phyloP scores from a whole-genome alignment of 2,888 invertebrate genomes.

The Ommatoiulus sabulosus region DNA sequence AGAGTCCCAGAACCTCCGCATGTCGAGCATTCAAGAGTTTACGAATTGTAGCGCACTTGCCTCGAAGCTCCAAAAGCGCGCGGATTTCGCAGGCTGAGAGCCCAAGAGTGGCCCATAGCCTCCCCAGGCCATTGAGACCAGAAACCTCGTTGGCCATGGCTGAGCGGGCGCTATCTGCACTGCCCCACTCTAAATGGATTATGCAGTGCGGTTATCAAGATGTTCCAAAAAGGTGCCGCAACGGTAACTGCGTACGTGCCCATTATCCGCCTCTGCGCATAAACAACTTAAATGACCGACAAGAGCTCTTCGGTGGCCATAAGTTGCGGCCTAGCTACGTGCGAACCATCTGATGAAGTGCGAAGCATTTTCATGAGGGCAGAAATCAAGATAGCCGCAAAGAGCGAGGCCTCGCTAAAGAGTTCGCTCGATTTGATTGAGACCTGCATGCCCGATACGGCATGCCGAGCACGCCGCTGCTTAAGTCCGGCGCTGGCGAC shows the following conservation, averaged over 20 bases:
- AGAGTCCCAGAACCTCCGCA: neutral
- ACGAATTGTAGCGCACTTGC: neutral
- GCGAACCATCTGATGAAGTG: slow-evolving; percentile 5
- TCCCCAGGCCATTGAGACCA: slow-evolving; percentile 13
- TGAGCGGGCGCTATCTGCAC: slow-evolving; percentile 20
- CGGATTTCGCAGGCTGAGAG: neutral
- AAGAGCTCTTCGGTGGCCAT: slow-evolving; percentile 18
- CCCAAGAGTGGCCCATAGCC: neutral
- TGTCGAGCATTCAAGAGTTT: neutral
- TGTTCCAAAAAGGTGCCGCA: slow-evolving; percentile 12
- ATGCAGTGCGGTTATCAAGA: slow-evolving; percentile 36
- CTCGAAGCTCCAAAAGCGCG: neutral
- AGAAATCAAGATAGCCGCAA: slow-evolving; percentile 30
- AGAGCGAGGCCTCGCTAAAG: neutral
- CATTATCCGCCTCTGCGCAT: neutral
- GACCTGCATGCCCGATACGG: neutral
- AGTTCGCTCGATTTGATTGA: slow-evolving; percentile 15
- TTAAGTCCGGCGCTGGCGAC: neutral
- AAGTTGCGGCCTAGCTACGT: neutral
- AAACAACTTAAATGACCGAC: slow-evolving; percentile 30
- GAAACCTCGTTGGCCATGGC: neutral
- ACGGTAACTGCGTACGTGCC: neutral
- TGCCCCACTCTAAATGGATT: slow-evolving; percentile 28
- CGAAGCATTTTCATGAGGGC: slow-evolving; percentile 23
- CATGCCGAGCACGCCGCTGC: slow-evolving; percentile 4